These are phyloP conservation scores for Protophormia terraenovae DNA, from an alignment of 2,888 invertebrate species.

Conservation along the genomic window DNA sequence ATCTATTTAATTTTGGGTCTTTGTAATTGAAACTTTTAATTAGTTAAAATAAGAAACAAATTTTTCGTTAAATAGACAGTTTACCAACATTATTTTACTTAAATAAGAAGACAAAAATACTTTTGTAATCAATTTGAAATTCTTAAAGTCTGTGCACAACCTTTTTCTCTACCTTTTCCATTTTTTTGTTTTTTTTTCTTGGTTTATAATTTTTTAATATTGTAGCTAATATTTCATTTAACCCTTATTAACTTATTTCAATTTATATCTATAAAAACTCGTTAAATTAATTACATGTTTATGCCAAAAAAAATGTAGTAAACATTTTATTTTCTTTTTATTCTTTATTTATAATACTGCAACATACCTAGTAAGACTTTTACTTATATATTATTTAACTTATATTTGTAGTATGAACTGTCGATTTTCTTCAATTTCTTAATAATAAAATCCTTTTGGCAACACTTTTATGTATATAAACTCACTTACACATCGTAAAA, in stretches of 20 bases:
- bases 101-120: neutral
- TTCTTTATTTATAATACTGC: neutral
- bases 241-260: conserved; percentile 12
- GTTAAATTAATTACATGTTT: conserved; percentile 19
- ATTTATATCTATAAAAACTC: conserved; percentile 9
- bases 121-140: neutral
- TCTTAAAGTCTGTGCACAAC: too few relatives aligned
- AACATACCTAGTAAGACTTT: neutral
- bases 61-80: neutral
- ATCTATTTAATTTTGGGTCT: too few relatives aligned
- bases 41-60: too few relatives aligned
- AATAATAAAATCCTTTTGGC: conserved; percentile 51
- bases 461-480: neutral
- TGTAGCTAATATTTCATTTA: neutral
- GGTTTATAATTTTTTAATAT: neutral
- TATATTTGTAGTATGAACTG: neutral
- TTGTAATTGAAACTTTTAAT: neutral
- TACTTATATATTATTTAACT: neutral
- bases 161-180: neutral
- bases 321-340: neutral
- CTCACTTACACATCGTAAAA: conserved; percentile 50
- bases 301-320: neutral
- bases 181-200: neutral
- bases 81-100: neutral
- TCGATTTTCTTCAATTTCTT: conserved; percentile 37